phyloP scores from a whole-genome alignment of 2,797 vertebrate species.

The Coluber constrictor region DNA sequence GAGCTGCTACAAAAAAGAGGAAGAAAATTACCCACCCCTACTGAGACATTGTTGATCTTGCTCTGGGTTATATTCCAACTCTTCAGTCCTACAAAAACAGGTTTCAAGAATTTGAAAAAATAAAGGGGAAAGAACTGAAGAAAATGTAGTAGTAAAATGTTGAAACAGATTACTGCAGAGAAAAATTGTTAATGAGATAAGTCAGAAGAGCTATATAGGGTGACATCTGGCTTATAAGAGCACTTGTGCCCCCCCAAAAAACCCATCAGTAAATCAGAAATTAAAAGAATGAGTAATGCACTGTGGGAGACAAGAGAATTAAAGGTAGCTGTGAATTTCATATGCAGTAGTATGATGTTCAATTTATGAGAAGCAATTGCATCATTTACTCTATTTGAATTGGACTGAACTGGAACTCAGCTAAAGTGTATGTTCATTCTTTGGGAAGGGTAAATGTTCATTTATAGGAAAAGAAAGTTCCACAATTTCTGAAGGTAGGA shows the following conservation, averaged over 20 bases:
- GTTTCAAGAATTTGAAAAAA: background rate
- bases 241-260: background rate
- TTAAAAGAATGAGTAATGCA: background rate
- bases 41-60: background rate
- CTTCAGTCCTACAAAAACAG: background rate
- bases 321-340: background rate
- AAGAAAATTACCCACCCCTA: background rate
- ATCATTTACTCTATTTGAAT: background rate
- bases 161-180: background rate
- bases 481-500: background rate
- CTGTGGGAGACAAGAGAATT: background rate
- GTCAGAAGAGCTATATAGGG: background rate
- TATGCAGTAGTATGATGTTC: background rate
- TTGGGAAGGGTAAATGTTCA: background rate
- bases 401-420: background rate
- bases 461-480: background rate
- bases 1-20: background rate
- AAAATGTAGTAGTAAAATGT: background rate
- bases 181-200: background rate
- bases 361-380: background rate
- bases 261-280: background rate
- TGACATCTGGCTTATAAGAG: background rate
- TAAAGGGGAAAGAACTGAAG: background rate
- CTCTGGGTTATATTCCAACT: background rate
- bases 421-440: background rate